Percentiles rank a stretch among this genome's conserved stretches.
Conservation (phyloP, 2,113 vertebrate species). For the Aptenodytes forsteri region DNA sequence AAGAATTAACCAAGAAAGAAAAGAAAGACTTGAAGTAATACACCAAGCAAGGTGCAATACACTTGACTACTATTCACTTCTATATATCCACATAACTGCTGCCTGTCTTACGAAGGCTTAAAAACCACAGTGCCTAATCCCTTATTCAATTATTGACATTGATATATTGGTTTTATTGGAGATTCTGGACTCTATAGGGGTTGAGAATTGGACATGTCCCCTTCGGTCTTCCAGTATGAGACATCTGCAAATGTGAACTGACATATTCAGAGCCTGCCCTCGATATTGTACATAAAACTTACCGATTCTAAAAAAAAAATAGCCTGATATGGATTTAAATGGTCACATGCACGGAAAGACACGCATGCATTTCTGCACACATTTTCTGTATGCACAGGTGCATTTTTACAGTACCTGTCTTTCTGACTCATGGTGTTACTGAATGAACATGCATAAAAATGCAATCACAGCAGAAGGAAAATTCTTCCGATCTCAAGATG, state of each 20-base stretch:
- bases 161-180: neutral
- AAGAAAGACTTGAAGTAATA: neutral
- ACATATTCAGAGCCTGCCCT: neutral
- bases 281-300: neutral
- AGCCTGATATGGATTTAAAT: neutral
- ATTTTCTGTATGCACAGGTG: neutral
- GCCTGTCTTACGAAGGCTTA: neutral
- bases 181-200: accelerated
- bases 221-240: neutral
- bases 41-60: neutral
- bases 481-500: neutral
- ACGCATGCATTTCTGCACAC: neutral
- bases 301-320: neutral
- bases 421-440: neutral
- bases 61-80: neutral
- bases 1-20: neutral
- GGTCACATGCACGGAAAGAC: neutral
- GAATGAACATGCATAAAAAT: neutral
- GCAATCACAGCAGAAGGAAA: neutral
- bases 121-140: neutral
- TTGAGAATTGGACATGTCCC: accelerated
- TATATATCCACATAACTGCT: neutral
- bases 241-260: neutral
- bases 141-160: neutral
- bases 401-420: neutral